Conservation (phyloP, 2,888 invertebrate species). For the Hypercompe scribonia region DNA sequence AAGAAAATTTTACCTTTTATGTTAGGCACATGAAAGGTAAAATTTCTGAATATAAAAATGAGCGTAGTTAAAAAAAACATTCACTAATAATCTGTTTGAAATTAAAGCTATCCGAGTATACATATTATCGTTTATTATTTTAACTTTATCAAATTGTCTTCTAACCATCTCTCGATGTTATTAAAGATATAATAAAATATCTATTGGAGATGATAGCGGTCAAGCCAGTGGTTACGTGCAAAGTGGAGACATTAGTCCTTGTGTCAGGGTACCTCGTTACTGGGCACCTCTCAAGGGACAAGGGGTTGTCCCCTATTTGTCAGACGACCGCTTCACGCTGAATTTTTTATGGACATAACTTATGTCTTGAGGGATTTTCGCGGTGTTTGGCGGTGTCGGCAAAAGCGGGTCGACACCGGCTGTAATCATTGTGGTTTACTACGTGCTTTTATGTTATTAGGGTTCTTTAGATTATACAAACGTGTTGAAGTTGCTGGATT, state of each 20-base stretch:
- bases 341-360: slow-evolving; percentile 63
- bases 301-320: slow-evolving; percentile 65
- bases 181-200: slow-evolving; percentile 8
- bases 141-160: slow-evolving; percentile 22
- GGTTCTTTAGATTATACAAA: slow-evolving; percentile 11
- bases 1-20: slow-evolving; percentile 8
- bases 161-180: slow-evolving; percentile 24
- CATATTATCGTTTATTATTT: neutral
- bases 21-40: neutral
- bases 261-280: slow-evolving; percentile 64
- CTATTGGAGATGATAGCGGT: slow-evolving; percentile 36
- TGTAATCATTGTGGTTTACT: slow-evolving; percentile 32
- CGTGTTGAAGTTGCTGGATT: slow-evolving; percentile 8
- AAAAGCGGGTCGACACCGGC: slow-evolving; percentile 28
- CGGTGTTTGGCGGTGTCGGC: slow-evolving; percentile 37
- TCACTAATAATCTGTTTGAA: slow-evolving; percentile 18
- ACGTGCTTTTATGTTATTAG: slow-evolving; percentile 18
- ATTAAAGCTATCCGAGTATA: no score
- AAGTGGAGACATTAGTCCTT: slow-evolving; percentile 67
- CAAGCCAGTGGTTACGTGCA: slow-evolving; percentile 58
- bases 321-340: slow-evolving; percentile 59
- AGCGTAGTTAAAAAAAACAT: slow-evolving; percentile 15
- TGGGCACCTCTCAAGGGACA: slow-evolving; percentile 63
- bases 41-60: slow-evolving; percentile 16
- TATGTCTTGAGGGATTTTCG: slow-evolving; percentile 45